Evolutionary conservation across 2,797 vertebrate species (phyloP).

Genomic region (Jordanella pulchra): DNA sequence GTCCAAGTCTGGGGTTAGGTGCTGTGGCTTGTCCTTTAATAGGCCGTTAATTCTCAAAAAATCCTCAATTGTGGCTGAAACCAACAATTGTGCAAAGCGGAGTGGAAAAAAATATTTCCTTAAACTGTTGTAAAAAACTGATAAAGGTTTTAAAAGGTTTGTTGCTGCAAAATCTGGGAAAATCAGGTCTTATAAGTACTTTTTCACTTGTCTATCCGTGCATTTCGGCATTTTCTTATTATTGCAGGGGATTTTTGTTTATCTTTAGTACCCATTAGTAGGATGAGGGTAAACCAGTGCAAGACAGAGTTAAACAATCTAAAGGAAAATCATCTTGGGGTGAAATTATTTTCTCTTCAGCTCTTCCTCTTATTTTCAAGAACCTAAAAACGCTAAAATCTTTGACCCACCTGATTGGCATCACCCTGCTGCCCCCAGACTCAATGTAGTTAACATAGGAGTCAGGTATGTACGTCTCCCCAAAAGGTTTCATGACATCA

Average conservation of each 20-base stretch:
- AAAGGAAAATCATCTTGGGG: not conserved
- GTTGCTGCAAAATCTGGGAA: not conserved
- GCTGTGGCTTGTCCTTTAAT: too few species aligned
- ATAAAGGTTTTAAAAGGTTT: not conserved
- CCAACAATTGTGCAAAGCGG: not conserved
- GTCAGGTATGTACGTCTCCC: slow-evolving; percentile 79
- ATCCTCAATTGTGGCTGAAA: not conserved
- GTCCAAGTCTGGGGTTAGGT: not conserved
- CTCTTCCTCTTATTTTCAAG: not conserved
- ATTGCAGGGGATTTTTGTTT: not conserved
- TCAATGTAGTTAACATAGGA: slow-evolving; percentile 84
- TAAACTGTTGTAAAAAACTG: not conserved
- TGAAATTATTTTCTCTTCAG: too few species aligned
- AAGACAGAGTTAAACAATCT: not conserved
- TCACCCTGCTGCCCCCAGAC: slow-evolving; percentile 80
- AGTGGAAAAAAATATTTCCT: not conserved
- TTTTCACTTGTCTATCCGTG: not conserved
- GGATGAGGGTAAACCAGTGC: not conserved
- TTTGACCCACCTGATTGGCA: slow-evolving; percentile 78
- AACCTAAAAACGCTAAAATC: not conserved
- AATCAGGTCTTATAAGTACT: not conserved
- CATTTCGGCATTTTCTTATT: not conserved
- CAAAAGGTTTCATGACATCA: slow-evolving; percentile 71
- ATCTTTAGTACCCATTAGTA: not conserved
- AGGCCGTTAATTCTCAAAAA: not conserved